Conservation (phyloP, 2,113 vertebrate genomes). For the Pelecanoides urinatrix region DNA sequence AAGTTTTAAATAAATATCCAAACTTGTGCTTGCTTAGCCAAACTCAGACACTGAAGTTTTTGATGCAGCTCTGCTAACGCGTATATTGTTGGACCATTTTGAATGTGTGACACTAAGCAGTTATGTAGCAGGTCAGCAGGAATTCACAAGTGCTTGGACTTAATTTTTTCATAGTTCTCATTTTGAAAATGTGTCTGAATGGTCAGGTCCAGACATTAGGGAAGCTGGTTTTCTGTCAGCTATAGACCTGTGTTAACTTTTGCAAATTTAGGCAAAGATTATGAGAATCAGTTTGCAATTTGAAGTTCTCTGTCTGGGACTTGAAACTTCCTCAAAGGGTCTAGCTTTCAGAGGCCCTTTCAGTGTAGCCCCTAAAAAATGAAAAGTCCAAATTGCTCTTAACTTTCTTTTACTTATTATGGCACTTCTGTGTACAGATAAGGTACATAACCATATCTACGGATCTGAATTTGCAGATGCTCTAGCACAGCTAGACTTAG, state of each 20-base stretch:
- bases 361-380: neutral
- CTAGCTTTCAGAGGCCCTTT: neutral
- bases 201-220: neutral
- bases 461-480: neutral
- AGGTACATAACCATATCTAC: accelerated
- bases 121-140: neutral
- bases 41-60: constrained; percentile 24
- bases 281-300: neutral
- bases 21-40: neutral
- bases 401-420: neutral
- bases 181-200: neutral
- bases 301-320: neutral
- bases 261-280: neutral
- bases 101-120: neutral
- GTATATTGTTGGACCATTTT: neutral
- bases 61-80: neutral
- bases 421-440: neutral
- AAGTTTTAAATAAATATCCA: constrained; percentile 10
- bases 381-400: neutral
- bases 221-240: neutral
- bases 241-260: neutral
- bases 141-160: neutral
- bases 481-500: neutral
- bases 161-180: neutral
- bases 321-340: neutral